Percentiles rank a stretch among this genome's conserved stretches.
phyloP scores from a whole-genome alignment of 2,797 vertebrate species.

The Zalophus californianus region DNA sequence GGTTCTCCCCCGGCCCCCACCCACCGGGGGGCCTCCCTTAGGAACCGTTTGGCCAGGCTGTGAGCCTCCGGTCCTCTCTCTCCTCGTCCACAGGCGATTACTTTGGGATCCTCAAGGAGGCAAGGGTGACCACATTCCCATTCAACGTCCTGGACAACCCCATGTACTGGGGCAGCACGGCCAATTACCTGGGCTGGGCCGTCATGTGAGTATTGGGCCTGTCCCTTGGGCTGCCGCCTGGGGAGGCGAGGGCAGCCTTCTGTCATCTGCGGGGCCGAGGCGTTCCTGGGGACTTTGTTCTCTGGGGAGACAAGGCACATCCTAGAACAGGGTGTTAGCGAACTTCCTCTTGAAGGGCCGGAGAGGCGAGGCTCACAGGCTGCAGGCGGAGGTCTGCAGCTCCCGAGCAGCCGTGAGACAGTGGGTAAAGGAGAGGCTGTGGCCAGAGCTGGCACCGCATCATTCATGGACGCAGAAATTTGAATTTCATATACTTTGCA shows the following conservation, averaged over 20 bases:
- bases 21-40: neutral
- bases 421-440: accelerated
- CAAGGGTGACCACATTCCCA: conserved; percentile 94
- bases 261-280: accelerated
- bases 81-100: conserved; percentile 92
- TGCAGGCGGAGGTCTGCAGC: too few species aligned
- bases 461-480: neutral
- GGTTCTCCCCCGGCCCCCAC: accelerated
- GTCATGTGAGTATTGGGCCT: conserved; percentile 92
- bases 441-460: accelerated
- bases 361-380: neutral
- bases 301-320: neutral
- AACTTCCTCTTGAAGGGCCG: neutral
- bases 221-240: accelerated
- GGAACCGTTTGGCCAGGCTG: neutral
- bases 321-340: neutral
- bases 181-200: conserved; percentile 95
- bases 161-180: conserved; percentile 98
- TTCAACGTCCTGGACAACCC: conserved; percentile 95
- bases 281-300: neutral
- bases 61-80: neutral
- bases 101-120: conserved; percentile 97
- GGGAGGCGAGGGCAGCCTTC: neutral
- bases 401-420: accelerated
- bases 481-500: neutral